phyloP scores from a whole-genome alignment of 1,140 invertebrate genomes.

The Drosophila santomea region DNA sequence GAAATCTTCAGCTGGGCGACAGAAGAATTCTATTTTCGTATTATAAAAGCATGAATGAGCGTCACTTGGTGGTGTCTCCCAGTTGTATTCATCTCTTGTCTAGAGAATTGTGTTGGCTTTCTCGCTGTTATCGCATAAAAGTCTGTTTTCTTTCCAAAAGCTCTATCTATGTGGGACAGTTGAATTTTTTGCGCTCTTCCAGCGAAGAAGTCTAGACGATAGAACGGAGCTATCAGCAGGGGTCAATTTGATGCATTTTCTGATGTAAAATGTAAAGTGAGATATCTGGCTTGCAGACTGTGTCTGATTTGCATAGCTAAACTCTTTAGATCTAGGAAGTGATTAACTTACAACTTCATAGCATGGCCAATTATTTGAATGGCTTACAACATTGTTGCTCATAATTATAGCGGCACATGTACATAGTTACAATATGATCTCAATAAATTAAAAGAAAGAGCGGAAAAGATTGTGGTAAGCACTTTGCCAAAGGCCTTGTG shows the following conservation, averaged over 20 bases:
- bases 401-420: background rate
- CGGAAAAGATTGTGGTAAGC: background rate
- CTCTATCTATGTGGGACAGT: conserved; percentile 28
- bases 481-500: background rate
- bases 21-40: conserved; percentile 43
- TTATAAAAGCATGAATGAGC: conserved; percentile 48
- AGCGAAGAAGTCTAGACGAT: conserved; percentile 4
- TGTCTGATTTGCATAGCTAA: background rate
- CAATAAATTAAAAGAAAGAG: background rate
- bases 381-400: background rate
- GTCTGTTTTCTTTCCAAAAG: conserved; percentile 23
- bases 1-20: conserved; percentile 21
- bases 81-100: conserved; percentile 16
- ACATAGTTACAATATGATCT: background rate
- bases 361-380: background rate
- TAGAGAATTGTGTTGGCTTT: conserved; percentile 5
- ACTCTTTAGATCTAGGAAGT: background rate
- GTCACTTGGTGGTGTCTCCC: conserved; percentile 10
- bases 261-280: no score
- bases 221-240: background rate
- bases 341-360: background rate
- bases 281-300: no score
- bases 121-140: conserved; percentile 38
- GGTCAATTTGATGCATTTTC: background rate
- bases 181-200: conserved; percentile 19